A percentile compares a stretch with the other conserved stretches of the same genome.
Evolutionary conservation across 2,113 vertebrate species (phyloP).

Genomic region (Sciurus niger): DNA sequence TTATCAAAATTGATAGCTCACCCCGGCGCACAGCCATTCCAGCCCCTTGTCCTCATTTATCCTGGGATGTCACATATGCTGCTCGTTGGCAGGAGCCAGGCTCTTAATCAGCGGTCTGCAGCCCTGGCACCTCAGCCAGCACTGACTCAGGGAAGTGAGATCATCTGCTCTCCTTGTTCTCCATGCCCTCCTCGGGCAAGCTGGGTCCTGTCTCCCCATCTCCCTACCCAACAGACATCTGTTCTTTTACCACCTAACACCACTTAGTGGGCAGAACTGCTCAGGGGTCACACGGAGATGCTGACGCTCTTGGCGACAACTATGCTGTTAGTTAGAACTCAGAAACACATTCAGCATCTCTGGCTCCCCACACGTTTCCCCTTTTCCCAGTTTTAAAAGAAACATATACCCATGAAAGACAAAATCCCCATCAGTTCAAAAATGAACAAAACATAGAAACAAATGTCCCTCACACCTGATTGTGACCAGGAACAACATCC

Average conservation of each 20-base stretch:
- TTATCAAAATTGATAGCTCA: constrained; percentile 36
- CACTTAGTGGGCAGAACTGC: neutral
- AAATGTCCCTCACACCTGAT: neutral
- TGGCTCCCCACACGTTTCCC: neutral
- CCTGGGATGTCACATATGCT: rapidly evolving
- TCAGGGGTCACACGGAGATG: rapidly evolving
- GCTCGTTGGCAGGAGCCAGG: neutral
- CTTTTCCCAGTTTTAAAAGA: neutral
- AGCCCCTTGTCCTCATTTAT: neutral
- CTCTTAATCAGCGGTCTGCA: neutral
- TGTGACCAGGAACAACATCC: rapidly evolving
- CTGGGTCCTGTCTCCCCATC: neutral
- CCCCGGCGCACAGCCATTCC: neutral
- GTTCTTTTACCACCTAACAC: neutral
- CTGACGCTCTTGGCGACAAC: neutral
- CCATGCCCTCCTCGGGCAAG: neutral
- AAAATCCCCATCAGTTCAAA: neutral
- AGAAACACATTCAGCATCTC: neutral
- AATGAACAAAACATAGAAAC: neutral
- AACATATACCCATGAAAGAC: neutral
- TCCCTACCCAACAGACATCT: neutral
- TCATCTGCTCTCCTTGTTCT: neutral
- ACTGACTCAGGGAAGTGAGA: neutral
- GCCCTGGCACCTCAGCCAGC: neutral
- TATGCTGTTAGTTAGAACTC: neutral